phyloP scores from a whole-genome alignment of 2,797 vertebrate genomes.

The Pampus argenteus region DNA sequence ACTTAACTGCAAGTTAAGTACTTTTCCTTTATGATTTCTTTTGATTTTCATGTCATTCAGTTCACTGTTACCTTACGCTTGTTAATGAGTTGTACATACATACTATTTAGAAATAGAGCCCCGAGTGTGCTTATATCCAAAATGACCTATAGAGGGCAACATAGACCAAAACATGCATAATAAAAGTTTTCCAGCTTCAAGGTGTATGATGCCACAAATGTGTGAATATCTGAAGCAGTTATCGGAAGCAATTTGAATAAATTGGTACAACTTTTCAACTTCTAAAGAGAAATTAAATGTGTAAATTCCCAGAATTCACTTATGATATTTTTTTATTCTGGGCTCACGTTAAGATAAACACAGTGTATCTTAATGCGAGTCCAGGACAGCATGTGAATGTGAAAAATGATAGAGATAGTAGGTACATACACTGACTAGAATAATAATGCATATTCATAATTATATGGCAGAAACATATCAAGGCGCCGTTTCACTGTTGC shows the following conservation, averaged over 20 bases:
- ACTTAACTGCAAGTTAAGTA: neutral
- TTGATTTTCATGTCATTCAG: neutral
- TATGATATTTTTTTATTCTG: no score
- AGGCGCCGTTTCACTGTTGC: slow-evolving; percentile 7
- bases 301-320: neutral
- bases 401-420: neutral
- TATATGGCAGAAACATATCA: neutral
- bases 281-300: neutral
- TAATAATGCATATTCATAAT: neutral
- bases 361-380: neutral
- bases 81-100: neutral
- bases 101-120: no score
- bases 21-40: neutral
- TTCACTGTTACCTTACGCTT: neutral
- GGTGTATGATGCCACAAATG: neutral
- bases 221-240: neutral
- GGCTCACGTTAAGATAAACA: no score
- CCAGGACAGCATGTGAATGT: neutral
- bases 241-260: neutral
- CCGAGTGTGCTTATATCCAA: neutral
- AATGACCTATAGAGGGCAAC: slow-evolving; percentile 69
- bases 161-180: slow-evolving; percentile 55
- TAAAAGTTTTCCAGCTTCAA: slow-evolving; percentile 5
- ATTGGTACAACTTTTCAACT: neutral
- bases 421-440: neutral